Conservation (phyloP, 2,888 invertebrate genomes). For the Drosophila engyochracea region DNA sequence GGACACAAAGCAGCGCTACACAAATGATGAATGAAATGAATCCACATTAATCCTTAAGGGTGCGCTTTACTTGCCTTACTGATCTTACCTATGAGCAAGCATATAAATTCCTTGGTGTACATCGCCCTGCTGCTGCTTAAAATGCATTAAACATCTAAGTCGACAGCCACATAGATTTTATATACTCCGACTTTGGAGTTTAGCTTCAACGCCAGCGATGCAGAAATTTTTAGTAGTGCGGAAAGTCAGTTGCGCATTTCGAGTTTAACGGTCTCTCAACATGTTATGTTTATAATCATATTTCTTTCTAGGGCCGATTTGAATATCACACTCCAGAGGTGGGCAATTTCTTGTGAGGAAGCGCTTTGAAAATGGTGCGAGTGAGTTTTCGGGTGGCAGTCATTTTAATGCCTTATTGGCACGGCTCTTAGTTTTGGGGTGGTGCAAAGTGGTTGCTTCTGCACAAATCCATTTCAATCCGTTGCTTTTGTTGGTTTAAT, state of each 20-base stretch:
- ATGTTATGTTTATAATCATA: conserved; percentile 60
- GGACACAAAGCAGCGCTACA: conserved; percentile 50
- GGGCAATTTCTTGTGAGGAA: conserved; percentile 51
- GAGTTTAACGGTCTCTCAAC: conserved; percentile 66
- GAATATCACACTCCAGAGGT: conserved; percentile 43
- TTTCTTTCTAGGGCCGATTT: conserved; percentile 46
- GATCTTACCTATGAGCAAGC: conserved; percentile 64
- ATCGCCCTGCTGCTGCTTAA: conserved; percentile 52
- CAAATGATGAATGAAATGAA: background rate
- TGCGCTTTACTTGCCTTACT: background rate
- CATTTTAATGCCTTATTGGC: conserved; percentile 59
- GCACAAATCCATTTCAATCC: background rate
- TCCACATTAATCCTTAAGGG: conserved; percentile 7
- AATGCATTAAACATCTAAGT: conserved; percentile 54
- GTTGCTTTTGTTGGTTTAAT: conserved; percentile 5
- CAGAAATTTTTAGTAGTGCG: conserved; percentile 70
- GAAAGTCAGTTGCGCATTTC: conserved; percentile 72
- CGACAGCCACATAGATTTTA: conserved; percentile 48
- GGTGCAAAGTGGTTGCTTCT: conserved; percentile 41
- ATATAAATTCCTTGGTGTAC: conserved; percentile 53
- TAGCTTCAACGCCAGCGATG: conserved; percentile 57
- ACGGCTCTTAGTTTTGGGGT: conserved; percentile 46
- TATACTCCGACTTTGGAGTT: conserved; percentile 43
- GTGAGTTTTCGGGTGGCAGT: conserved; percentile 54
- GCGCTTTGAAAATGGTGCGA: conserved; percentile 30